Conservation (phyloP, 2,888 invertebrate genomes). For the Epicampocera succincta region DNA sequence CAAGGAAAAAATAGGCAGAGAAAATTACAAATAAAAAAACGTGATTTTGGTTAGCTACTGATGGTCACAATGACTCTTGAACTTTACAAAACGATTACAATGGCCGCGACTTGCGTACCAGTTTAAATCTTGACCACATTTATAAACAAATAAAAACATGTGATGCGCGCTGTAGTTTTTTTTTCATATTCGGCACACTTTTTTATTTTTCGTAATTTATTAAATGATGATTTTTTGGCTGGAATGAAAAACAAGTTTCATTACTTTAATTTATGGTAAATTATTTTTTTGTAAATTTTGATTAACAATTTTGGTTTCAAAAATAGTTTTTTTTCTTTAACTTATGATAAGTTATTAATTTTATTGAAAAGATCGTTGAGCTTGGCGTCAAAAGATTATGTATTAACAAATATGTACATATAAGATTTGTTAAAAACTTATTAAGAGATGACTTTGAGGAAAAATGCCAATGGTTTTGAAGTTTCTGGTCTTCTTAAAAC, state of each 20-base stretch:
- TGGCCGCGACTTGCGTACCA: conserved; percentile 68
- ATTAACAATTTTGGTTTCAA: conserved; percentile 17
- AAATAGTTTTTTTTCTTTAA: not conserved
- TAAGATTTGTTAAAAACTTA: too few relatives aligned
- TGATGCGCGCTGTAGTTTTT: conserved; percentile 21
- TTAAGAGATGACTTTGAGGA: not conserved
- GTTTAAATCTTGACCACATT: conserved; percentile 66
- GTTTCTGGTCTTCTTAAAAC: not conserved
- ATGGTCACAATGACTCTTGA: conserved; percentile 67
- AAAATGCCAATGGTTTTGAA: not conserved
- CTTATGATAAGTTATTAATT: not conserved
- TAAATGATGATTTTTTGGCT: conserved; percentile 32
- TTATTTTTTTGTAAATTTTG: conserved; percentile 25
- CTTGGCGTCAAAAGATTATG: too few relatives aligned
- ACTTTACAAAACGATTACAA: conserved; percentile 69
- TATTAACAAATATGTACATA: too few relatives aligned
- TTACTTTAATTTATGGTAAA: conserved; percentile 28
- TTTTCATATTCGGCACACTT: conserved; percentile 31
- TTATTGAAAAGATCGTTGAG: not conserved
- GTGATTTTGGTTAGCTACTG: conserved; percentile 50
- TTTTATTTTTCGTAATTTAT: conserved; percentile 15
- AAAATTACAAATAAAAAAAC: conserved; percentile 23
- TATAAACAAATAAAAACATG: conserved; percentile 45
- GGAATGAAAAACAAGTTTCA: conserved; percentile 44
- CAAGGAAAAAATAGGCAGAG: not conserved